Evolutionary conservation across 1,140 invertebrate species (phyloP).

Genomic region (Bombus impatiens): DNA sequence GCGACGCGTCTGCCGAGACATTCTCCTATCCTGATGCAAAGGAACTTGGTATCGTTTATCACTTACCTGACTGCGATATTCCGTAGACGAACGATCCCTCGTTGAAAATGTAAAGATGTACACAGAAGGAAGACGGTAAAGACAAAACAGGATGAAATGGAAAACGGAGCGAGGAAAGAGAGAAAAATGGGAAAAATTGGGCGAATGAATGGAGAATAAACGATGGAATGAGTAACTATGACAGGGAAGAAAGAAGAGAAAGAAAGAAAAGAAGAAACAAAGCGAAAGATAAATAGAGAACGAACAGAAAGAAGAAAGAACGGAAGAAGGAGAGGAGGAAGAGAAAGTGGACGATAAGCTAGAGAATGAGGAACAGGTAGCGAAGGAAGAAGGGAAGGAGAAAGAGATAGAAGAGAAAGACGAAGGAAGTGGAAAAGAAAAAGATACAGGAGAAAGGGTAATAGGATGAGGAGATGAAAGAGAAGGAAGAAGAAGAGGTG

Average conservation of each 20-base stretch:
- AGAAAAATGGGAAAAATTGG: background rate
- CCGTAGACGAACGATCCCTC: conserved; percentile 68
- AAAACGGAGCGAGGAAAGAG: conserved; percentile 33
- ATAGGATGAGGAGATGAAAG: conserved; percentile 1
- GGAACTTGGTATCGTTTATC: conserved; percentile 76
- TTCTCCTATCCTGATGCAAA: conserved; percentile 57
- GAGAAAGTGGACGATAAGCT: conserved; percentile 44
- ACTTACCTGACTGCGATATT: conserved; percentile 76
- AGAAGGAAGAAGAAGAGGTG: conserved; percentile 36
- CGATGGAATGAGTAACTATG: too few species aligned
- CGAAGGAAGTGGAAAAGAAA: conserved; percentile 30
- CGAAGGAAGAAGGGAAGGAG: conserved; percentile 43
- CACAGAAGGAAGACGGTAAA: conserved; percentile 15
- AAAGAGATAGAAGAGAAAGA: conserved; percentile 12
- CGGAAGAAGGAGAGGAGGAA: conserved; percentile 16
- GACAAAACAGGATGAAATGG: background rate
- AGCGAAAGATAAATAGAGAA: conserved; percentile 35
- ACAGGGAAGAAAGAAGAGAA: too few species aligned
- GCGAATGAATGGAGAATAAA: background rate
- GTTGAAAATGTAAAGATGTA: conserved; percentile 58
- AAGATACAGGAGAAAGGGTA: conserved; percentile 35
- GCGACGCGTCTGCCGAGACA: conserved; percentile 48
- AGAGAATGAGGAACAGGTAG: conserved; percentile 34
- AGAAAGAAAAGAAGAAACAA: too few species aligned
- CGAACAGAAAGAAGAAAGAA: conserved; percentile 6